These are phyloP conservation scores for Ovis aries DNA, from an alignment of 2,113 vertebrate genomes.

Conservation along the genomic window ARS-UI_Ramb_v3.0 NC_056058.1:24627001-24627500, in stretches of 20 bases:
- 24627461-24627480: conserved; percentile 48
- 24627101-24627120: conserved; percentile 48
- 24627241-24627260: conserved; percentile 66
- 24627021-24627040: not conserved
- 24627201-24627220: conserved; percentile 61
- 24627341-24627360: conserved; percentile 48
- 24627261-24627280: conserved; percentile 67
- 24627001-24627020: not conserved
- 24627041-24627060: conserved; percentile 39
- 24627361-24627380: conserved; percentile 34
- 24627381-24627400: conserved; percentile 8
- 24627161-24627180: conserved; percentile 43
- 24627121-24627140: not conserved
- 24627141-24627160: conserved; percentile 37
- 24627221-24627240: conserved; percentile 65
- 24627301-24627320: conserved; percentile 66
- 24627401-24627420: conserved; percentile 38
- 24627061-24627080: conserved; percentile 59
- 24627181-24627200: conserved; percentile 63
- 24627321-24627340: conserved; percentile 66
- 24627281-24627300: conserved; percentile 64
- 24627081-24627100: conserved; percentile 45
- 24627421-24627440: conserved; percentile 34
- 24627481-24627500: not conserved
- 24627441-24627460: not conserved